Percentiles rank a stretch among this genome's conserved stretches.
These are phyloP conservation scores for Ecdyonurus torrentis DNA, from an alignment of 2,888 invertebrate genomes.

Conservation along the genomic window DNA sequence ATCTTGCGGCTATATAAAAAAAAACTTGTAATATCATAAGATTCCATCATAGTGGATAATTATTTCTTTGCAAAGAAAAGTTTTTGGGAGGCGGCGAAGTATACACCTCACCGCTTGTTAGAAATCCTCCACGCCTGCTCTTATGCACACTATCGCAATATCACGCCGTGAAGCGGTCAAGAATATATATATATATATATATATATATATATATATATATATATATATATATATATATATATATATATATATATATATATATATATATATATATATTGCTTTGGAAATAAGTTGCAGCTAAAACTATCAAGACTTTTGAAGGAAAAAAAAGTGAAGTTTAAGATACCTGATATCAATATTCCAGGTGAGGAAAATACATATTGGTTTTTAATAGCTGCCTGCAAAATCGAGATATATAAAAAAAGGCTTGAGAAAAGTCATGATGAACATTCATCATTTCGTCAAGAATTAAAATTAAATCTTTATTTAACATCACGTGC, in stretches of 20 bases:
- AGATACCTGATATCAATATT: background rate
- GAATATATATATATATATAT: no score
- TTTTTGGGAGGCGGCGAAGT: background rate
- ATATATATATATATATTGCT: no score
- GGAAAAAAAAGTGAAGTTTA: background rate
- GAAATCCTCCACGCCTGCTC: background rate
- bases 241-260: no score
- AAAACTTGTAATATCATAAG: background rate
- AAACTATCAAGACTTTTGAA: background rate
- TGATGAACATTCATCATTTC: background rate
- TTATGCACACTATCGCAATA: background rate
- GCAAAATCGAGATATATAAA: background rate
- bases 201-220: no score
- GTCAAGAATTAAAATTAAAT: no score
- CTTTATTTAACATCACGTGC: no score
- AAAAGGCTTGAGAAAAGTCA: no score
- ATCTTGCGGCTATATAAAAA: background rate
- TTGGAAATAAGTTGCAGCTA: no score
- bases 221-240: no score
- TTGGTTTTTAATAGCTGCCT: background rate
- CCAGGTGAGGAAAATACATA: background rate
- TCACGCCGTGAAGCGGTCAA: no score
- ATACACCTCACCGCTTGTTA: background rate
- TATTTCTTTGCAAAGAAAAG: background rate
- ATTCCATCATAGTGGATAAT: background rate